Evolutionary conservation across 1,140 invertebrate genomes (phyloP), one percentile per base, ranked within the genome.

Genomic region (Grapholita molesta): DNA sequence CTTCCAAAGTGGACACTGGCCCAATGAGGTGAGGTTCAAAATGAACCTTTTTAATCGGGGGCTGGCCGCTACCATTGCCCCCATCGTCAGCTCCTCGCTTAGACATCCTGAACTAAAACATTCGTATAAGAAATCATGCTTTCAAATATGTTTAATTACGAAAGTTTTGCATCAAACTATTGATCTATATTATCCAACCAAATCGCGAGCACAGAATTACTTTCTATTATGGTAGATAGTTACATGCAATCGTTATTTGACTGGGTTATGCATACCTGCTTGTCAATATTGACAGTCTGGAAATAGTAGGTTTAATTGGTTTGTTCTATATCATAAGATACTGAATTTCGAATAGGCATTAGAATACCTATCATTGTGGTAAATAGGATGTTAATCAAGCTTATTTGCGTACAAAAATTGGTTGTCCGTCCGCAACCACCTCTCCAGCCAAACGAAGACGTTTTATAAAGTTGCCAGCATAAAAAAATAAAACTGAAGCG

Each of bases 21-120:
- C 98, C 98, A 78, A 99, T 96, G 71, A 98, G 93, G 77, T 98
- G 95, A 21, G 97, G 97, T 90, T 99, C 97, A 92, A 98, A 98
- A 79, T 98, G 97, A 75, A 98, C 97, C 90, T 98, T 98, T 85
- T 98, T 99, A 74, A 96, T 96, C 9, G 96, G 95, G 68, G 96
- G 96, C 85, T 95, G 95, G 65, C 92, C 82, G 68, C 86, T 89
- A 76, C 86, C 84, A 80, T 88, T 86, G 91, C 91, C 80, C 89
- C 93, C 71, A 73, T 93, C 93, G 72, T 94, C 94, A 72, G 94
- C 95, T 72, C 93, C 89, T 79, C 96, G 94, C 86, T 97, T 97
- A 69, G 95, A 95, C 95, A 96, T 96, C 78, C 92, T 93, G 74
- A 79, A 70, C 84, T 87, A 73, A 82, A 77, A 70, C 64, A 72